Evolutionary conservation across 2,113 vertebrate genomes (phyloP).

Genomic region (Lagopus leucura): DNA sequence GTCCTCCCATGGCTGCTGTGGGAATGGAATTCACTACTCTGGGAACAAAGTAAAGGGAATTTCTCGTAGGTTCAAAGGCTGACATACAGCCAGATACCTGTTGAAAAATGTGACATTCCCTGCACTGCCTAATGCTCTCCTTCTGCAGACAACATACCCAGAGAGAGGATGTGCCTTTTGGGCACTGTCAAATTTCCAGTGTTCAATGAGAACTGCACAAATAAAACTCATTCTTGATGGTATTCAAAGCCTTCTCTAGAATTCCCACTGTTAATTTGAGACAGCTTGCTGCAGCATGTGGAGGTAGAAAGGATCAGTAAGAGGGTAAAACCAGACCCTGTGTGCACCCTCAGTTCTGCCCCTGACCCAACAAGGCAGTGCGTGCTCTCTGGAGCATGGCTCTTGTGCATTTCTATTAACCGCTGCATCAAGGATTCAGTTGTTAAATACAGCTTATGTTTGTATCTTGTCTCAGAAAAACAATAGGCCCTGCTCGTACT

Average conservation of each 20-base stretch:
- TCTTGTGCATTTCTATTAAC: not conserved
- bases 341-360: accelerated
- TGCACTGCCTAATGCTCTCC: not conserved
- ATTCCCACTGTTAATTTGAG: not conserved
- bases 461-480: slow-evolving; percentile 72
- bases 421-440: not conserved
- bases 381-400: not conserved
- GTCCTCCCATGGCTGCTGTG: not conserved
- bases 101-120: not conserved
- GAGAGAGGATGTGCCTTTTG: not conserved
- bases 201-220: not conserved
- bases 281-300: accelerated
- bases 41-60: not conserved
- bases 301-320: not conserved
- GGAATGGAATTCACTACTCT: not conserved
- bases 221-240: not conserved
- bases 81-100: not conserved
- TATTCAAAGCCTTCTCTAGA: not conserved
- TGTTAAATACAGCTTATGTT: slow-evolving; percentile 21
- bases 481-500: slow-evolving; percentile 80
- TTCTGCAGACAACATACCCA: not conserved
- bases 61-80: not conserved
- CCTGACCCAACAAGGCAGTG: not conserved
- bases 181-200: not conserved
- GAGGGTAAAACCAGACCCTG: not conserved